These are phyloP conservation scores for Macrochelys suwanniensis DNA, from an alignment of 2,797 vertebrate genomes.

Conservation along the genomic window DNA sequence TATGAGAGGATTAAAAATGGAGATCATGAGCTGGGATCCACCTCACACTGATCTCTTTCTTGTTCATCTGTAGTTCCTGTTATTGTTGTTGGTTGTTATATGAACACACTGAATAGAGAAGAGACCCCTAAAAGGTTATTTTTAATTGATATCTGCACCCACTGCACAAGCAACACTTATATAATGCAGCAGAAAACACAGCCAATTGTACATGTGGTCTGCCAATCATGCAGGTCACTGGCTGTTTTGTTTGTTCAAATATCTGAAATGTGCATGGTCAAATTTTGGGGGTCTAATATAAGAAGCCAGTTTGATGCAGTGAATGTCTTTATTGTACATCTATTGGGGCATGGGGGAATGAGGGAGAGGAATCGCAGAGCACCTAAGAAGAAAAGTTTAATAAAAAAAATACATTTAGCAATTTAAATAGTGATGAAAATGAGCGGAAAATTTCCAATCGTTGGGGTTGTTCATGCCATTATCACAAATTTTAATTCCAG, in stretches of 20 bases:
- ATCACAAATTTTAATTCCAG: neutral
- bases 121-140: neutral
- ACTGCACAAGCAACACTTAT: neutral
- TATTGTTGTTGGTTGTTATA: neutral
- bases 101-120: neutral
- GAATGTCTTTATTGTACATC: fast-evolving
- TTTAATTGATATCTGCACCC: neutral
- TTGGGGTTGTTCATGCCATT: neutral
- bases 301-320: neutral
- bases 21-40: neutral
- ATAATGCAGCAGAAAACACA: neutral
- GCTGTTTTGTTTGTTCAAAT: fast-evolving
- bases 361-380: fast-evolving
- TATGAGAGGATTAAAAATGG: neutral
- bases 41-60: neutral
- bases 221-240: fast-evolving
- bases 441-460: neutral
- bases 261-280: fast-evolving
- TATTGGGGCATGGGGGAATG: neutral
- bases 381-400: neutral
- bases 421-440: slow-evolving; percentile 33
- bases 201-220: neutral
- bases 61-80: neutral
- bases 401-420: neutral
- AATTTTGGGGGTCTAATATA: fast-evolving